These are phyloP conservation scores for Vicugna pacos DNA, from an alignment of 2,113 vertebrate species.

Conservation along the genomic window DNA sequence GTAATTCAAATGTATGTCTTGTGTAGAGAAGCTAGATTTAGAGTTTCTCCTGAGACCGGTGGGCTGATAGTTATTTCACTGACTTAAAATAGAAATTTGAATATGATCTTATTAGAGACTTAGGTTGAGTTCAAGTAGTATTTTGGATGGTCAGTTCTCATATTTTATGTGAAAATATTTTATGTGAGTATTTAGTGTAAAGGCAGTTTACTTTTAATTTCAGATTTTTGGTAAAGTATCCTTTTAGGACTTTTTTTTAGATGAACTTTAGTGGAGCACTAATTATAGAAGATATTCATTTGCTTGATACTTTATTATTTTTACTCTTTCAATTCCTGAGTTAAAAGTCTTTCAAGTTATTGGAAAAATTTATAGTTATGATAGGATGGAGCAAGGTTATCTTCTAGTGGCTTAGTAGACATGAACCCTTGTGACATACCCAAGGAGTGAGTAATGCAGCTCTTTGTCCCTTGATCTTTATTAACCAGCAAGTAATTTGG, in stretches of 20 bases:
- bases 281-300: neutral
- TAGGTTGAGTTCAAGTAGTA: neutral
- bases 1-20: neutral
- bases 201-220: slow-evolving; percentile 28
- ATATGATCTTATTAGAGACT: slow-evolving; percentile 4
- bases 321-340: neutral
- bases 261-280: slow-evolving; percentile 9
- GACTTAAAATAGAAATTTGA: slow-evolving; percentile 34
- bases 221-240: neutral
- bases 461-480: slow-evolving; percentile 19
- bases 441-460: neutral
- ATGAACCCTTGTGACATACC: neutral
- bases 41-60: neutral
- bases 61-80: slow-evolving; percentile 20
- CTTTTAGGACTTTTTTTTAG: slow-evolving; percentile 13
- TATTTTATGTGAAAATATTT: slow-evolving; percentile 25
- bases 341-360: neutral
- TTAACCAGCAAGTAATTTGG: slow-evolving; percentile 2
- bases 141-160: neutral
- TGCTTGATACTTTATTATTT: neutral
- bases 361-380: neutral
- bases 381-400: neutral
- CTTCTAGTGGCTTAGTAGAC: slow-evolving; percentile 39
- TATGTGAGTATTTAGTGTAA: neutral
- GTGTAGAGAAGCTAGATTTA: neutral